These are phyloP conservation scores for Rallus crepitans DNA, from an alignment of 2,797 vertebrate genomes.

Conservation along the genomic window DNA sequence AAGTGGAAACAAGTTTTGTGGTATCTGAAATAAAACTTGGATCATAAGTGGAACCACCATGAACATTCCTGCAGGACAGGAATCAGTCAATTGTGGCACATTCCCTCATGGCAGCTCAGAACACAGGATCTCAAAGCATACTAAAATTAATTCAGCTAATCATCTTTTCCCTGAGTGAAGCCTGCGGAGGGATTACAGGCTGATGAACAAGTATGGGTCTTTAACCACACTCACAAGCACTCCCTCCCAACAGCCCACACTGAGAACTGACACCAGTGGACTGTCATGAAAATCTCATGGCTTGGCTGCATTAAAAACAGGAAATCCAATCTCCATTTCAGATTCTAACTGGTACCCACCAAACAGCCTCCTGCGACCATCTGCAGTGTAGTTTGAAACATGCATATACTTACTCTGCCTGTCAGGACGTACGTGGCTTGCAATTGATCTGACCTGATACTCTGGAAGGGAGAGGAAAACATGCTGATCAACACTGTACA, in stretches of 20 bases:
- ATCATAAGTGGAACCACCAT: background rate
- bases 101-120: background rate
- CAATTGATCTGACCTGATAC: slow-evolving; percentile 96
- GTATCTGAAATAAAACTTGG: background rate
- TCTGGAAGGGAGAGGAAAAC: slow-evolving; percentile 80
- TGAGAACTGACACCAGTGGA: background rate
- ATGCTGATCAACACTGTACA: accelerated
- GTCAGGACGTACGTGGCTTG: slow-evolving; percentile 96
- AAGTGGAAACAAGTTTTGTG: background rate
- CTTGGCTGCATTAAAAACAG: background rate
- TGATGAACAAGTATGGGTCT: background rate
- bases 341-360: background rate
- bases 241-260: background rate
- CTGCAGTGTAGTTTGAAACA: background rate
- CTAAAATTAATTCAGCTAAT: background rate
- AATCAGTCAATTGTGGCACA: too few species aligned
- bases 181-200: background rate
- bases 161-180: background rate
- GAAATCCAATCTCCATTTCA: background rate
- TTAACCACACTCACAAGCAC: background rate
- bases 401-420: slow-evolving; percentile 91
- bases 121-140: background rate
- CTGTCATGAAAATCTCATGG: background rate
- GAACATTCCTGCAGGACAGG: background rate
- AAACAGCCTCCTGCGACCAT: background rate